These are phyloP conservation scores for Pseudomyrmex sp. DNA, from an alignment of 1,140 invertebrate species.

Conservation along the genomic window DNA sequence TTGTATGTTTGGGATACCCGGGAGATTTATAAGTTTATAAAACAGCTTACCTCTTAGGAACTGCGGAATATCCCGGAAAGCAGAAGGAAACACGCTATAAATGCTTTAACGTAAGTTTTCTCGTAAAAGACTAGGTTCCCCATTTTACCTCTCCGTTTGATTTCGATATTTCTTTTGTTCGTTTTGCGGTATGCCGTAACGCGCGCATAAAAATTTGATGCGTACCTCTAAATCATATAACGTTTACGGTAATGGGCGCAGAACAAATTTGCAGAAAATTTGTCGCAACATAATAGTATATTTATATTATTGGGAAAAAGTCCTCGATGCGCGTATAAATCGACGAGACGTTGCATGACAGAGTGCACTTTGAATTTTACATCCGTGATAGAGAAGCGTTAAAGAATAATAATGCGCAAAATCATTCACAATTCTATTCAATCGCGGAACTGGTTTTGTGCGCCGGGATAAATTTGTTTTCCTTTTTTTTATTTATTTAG, in stretches of 20 bases:
- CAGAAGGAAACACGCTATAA: slow-evolving; percentile 39
- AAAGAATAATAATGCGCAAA: slow-evolving; percentile 12
- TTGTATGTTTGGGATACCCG: slow-evolving; percentile 38
- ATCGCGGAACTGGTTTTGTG: background rate
- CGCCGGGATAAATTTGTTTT: background rate
- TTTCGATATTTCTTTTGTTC: slow-evolving; percentile 46
- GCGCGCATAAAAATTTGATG: slow-evolving; percentile 22
- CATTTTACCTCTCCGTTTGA: slow-evolving; percentile 41
- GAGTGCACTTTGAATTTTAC: slow-evolving; percentile 53
- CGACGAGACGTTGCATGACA: slow-evolving; percentile 31
- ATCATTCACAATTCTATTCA: slow-evolving; percentile 49
- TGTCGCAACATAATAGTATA: background rate
- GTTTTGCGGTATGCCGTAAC: background rate
- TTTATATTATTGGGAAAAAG: slow-evolving; percentile 29
- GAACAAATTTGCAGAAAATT: slow-evolving; percentile 38
- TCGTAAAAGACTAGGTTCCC: slow-evolving; percentile 47
- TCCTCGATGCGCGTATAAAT: slow-evolving; percentile 5
- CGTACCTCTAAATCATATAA: background rate
- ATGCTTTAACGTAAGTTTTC: slow-evolving; percentile 46
- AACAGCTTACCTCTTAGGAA: slow-evolving; percentile 51
- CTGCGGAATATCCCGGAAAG: slow-evolving; percentile 29
- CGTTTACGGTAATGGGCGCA: slow-evolving; percentile 20
- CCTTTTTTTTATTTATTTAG: background rate
- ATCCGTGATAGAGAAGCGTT: slow-evolving; percentile 50
- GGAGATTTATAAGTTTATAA: slow-evolving; percentile 56